Conservation (phyloP, 2,797 vertebrate species). For the Sebastes ruberrimus region DNA sequence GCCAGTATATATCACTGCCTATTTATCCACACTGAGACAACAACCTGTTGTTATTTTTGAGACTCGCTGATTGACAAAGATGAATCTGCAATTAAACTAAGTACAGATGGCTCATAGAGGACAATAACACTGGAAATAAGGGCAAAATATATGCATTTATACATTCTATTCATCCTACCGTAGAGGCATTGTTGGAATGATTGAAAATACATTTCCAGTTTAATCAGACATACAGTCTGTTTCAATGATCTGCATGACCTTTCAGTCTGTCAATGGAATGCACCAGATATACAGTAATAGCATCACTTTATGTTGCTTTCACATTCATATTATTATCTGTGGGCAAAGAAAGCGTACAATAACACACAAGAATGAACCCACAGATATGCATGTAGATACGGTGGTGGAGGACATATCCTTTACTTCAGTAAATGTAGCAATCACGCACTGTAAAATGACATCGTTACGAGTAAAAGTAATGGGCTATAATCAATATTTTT, state of each 20-base stretch:
- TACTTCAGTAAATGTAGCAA: background rate
- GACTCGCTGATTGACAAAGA: constrained; percentile 27
- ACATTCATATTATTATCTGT: background rate
- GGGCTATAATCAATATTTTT: background rate
- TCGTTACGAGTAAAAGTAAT: background rate
- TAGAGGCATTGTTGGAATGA: background rate
- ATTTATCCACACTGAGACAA: background rate
- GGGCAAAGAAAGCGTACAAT: background rate
- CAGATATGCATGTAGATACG: background rate
- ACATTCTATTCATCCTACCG: background rate
- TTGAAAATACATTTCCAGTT: background rate
- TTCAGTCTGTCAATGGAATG: background rate
- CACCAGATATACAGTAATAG: too few relatives aligned
- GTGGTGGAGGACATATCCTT: background rate
- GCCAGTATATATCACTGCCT: background rate
- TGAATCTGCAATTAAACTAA: constrained; percentile 14
- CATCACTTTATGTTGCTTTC: background rate
- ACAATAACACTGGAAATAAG: background rate
- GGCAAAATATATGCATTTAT: background rate
- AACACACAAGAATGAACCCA: background rate
- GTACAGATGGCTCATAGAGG: constrained; percentile 5
- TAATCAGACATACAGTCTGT: background rate
- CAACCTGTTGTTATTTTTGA: constrained; percentile 17
- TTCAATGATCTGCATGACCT: background rate
- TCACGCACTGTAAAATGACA: background rate